Conservation (phyloP, 1,140 invertebrate genomes). For the Papilio dardanus region DNA sequence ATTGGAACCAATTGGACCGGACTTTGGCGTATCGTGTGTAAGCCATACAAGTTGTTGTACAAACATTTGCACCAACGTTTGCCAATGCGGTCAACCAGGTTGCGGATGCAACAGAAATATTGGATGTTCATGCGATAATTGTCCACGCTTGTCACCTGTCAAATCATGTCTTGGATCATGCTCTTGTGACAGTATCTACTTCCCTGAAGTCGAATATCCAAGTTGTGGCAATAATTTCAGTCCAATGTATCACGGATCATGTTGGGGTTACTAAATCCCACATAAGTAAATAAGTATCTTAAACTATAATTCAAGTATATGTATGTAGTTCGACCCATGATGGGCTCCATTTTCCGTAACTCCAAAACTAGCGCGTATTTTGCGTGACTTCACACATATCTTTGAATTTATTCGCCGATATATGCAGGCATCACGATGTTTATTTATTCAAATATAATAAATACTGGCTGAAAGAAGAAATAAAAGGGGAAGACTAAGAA, state of each 20-base stretch:
- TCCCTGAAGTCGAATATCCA: slow-evolving; percentile 37
- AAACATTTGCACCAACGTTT: slow-evolving; percentile 17
- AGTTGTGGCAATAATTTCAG: not conserved
- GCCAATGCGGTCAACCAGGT: slow-evolving; percentile 2
- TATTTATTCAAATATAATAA: no score
- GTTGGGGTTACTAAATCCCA: not conserved
- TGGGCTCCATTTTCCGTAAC: no score
- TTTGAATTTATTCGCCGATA: no score
- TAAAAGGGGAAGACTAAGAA: no score
- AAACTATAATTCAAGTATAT: not conserved
- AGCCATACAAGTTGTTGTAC: not conserved
- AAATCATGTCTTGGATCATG: not conserved
- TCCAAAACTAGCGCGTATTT: no score
- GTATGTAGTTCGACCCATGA: no score
- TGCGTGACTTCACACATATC: no score
- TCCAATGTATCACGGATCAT: slow-evolving; percentile 14
- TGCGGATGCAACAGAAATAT: slow-evolving; percentile 1
- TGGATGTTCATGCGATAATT: not conserved
- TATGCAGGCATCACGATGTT: no score
- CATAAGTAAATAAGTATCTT: not conserved
- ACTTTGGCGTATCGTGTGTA: not conserved
- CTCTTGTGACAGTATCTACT: not conserved
- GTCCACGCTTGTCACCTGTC: not conserved
- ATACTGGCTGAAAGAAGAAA: no score
- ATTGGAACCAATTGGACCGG: slow-evolving; percentile 17